Evolutionary conservation across 2,888 invertebrate species (phyloP).

Genomic region (Cyrtodaria siliqua): DNA sequence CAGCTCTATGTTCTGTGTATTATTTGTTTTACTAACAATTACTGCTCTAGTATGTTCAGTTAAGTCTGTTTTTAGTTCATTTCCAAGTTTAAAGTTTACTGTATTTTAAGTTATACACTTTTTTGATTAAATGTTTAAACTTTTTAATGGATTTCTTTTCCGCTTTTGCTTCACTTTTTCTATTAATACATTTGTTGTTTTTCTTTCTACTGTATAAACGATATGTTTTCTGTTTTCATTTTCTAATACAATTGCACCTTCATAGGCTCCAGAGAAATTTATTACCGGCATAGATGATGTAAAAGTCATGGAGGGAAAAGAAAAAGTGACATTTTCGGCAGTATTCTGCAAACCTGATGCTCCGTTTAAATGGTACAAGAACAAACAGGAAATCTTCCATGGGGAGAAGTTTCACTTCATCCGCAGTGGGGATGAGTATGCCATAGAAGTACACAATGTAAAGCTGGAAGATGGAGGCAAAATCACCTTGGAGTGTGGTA

Average conservation of each 20-base stretch:
- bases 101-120: not conserved
- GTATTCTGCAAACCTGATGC: constrained; percentile 98
- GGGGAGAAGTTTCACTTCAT: constrained; percentile 98
- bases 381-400: constrained; percentile 95
- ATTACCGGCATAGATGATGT: constrained; percentile 97
- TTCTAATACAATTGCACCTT: no score
- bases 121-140: not conserved
- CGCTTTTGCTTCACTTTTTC: constrained; percentile 1
- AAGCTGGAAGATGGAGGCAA: constrained; percentile 99
- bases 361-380: constrained; percentile 87
- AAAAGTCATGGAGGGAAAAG: constrained; percentile 98
- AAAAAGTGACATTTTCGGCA: constrained; percentile 96
- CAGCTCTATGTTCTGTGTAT: no score
- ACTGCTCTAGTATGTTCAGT: no score
- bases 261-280: constrained; percentile 88
- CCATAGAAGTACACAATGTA: constrained; percentile 95
- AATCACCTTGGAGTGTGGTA: constrained; percentile 97
- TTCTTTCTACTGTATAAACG: no score
- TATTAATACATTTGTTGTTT: no score
- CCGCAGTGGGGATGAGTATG: constrained; percentile 96
- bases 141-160: not conserved
- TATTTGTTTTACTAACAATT: no score
- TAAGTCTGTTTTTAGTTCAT: constrained; percentile 4
- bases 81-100: not conserved
- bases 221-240: no score